Evolutionary conservation across 2,888 invertebrate species (phyloP).

Genomic region (Agrypnus murinus): DNA sequence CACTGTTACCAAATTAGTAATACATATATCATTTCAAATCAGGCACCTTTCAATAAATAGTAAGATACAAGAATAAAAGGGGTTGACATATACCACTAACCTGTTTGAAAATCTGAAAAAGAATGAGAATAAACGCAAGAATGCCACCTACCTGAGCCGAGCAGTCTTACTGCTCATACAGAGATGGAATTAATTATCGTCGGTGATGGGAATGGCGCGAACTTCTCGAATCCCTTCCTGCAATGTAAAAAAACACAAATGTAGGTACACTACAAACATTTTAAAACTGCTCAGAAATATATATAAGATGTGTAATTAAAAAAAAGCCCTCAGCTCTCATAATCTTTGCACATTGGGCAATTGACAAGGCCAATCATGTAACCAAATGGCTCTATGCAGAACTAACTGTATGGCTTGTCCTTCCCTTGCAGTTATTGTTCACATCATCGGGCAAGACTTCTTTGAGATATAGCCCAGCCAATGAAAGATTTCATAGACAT

Average conservation of each 20-base stretch:
- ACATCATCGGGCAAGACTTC: constrained; percentile 36
- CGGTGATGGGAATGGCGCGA: constrained; percentile 64
- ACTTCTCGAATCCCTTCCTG: constrained; percentile 50
- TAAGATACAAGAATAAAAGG: constrained; percentile 13
- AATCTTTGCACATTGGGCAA: constrained; percentile 39
- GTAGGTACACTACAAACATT: neutral
- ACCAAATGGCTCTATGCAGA: constrained; percentile 9
- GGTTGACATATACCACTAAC: constrained; percentile 60
- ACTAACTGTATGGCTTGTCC: constrained; percentile 20
- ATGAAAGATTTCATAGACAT: too few species aligned
- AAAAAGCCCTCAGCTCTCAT: constrained; percentile 40
- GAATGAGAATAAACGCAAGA: constrained; percentile 59
- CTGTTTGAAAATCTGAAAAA: constrained; percentile 60
- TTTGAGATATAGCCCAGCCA: too few species aligned
- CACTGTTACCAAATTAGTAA: too few species aligned
- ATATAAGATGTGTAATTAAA: too few species aligned
- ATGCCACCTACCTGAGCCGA: constrained; percentile 67
- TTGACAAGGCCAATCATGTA: constrained; percentile 9
- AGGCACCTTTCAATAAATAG: neutral
- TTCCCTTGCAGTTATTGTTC: constrained; percentile 25
- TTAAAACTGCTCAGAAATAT: neutral
- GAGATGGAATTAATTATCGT: constrained; percentile 59
- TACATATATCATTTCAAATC: too few species aligned
- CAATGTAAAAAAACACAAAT: constrained; percentile 13
- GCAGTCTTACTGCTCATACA: constrained; percentile 69